Evolutionary conservation across 2,888 invertebrate species (phyloP), one percentile per base, ranked within the genome.

Genomic region (Pseudanteris insignis): DNA sequence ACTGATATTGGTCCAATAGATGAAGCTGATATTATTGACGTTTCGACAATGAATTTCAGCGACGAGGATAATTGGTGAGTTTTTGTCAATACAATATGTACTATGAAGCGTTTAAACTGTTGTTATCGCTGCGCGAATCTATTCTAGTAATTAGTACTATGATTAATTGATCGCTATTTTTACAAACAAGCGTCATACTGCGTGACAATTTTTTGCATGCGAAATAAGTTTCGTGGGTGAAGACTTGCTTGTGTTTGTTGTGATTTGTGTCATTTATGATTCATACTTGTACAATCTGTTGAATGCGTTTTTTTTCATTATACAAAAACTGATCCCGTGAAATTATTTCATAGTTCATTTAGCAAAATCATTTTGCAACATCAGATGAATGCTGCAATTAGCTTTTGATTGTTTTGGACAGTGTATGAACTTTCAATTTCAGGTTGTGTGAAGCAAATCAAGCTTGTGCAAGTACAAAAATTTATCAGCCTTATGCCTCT

Each of bases 1-100:
- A n/a, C n/a, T n/a, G n/a, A n/a, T n/a, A n/a, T n/a, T n/a, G n/a
- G n/a, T n/a, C n/a, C n/a, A n/a, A n/a, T n/a, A n/a, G n/a, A n/a
- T n/a, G n/a, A n/a, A n/a, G n/a, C n/a, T 26, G 53, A 53, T 12
- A 44, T 53, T 15, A 50, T 58, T 4, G 47, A 57, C n/a, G 47
- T 48, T 30, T 40, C 47, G 0, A n/a, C 24, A 4, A 46, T 55
- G 32, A 28, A 50, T 28, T 41, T 50, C 5, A 32, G 12, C 14
- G 40, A 54, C 14, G 15, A 30, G 5, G 54, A 54, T 18, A 46
- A 38, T 11, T 54, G 54, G 54, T 54, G 10, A 38, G 40, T 13
- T 10, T 9, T 2, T 10, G n/a, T n/a, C n/a, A n/a, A n/a, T n/a
- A n/a, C n/a, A n/a, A n/a, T n/a, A n/a, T n/a, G n/a, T n/a, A n/a